phyloP scores from a whole-genome alignment of 2,888 invertebrate genomes.

The Notocelia uddmanniana region DNA sequence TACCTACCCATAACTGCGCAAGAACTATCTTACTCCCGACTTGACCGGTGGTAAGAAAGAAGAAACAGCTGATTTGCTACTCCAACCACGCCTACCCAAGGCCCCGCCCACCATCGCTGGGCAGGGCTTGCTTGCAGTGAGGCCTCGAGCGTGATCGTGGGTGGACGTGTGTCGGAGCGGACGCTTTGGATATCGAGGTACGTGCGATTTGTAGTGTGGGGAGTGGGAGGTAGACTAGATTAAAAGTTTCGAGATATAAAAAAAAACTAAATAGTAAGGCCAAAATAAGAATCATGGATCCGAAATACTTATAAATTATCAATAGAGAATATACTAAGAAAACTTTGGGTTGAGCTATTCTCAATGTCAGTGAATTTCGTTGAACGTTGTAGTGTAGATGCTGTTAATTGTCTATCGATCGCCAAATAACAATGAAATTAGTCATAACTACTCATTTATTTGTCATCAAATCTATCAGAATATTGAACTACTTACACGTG shows the following conservation, averaged over 20 bases:
- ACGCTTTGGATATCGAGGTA: conserved; percentile 21
- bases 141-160: conserved; percentile 53
- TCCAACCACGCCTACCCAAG: conserved; percentile 68
- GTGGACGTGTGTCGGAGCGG: conserved; percentile 49
- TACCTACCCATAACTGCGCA: conserved; percentile 27
- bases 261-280: too few relatives aligned
- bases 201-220: conserved; percentile 2
- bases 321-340: too few relatives aligned
- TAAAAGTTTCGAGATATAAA: not conserved
- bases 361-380: too few relatives aligned
- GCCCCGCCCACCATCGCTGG: conserved; percentile 74
- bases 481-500: too few relatives aligned
- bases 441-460: too few relatives aligned
- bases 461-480: too few relatives aligned
- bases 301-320: too few relatives aligned
- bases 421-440: too few relatives aligned
- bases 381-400: too few relatives aligned
- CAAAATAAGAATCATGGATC: too few relatives aligned
- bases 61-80: conserved; percentile 70
- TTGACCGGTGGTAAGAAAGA: conserved; percentile 75
- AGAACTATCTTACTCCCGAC: conserved; percentile 59
- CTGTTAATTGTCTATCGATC: too few relatives aligned
- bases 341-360: too few relatives aligned
- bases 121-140: conserved; percentile 68
- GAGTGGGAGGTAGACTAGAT: not conserved